Base-by-base conservation (phyloP, 2,797 vertebrate species). In the Anabas testudineus region DNA sequence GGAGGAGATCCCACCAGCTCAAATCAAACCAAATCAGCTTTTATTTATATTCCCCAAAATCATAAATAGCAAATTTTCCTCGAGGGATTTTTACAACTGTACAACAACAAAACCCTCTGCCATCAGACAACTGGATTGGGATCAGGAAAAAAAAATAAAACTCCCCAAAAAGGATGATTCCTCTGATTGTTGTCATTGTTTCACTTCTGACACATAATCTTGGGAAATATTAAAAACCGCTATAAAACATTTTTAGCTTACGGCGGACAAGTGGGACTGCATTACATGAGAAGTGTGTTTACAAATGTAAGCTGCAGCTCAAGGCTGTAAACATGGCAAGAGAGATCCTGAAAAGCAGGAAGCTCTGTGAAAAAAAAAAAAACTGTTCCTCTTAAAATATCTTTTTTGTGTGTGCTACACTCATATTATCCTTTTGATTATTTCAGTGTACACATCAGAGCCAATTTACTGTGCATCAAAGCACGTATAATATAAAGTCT, bases 191-290 rank as follows among this genome's bases (percentile, higher is more conserved):
- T 71, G 69, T 69, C 48, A 60, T 65, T 21, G 1, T 62, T 71
- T 69, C 22, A 78, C 45, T 80, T 74, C 67, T 62, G 69, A 72
- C 58, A 78, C 57, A 54, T 78, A 67, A 85, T 82, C 78, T 47
- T 54, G 63, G 71, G 75, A 82, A 65, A 61, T 47, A 82, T 86
- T 80, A 76, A 80, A 85, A 84, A 76, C 56, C 77, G 77, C 77
- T 57, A 37, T 82, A 75, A 81, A 81, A 63, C 53, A 73, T 61
- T 70, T 82, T 68, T 51, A 26, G 55, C 63, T 71, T 56, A 32
- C 3, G 3, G 51, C 56, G 39, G 24, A 53, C 48, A 34, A 67
- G 46, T 49, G 56, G 52, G 49, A 57, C 55, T 67, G 71, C 57
- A 34, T 43, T 19, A 30, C 52, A 47, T 34, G 62, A 75, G 60